Evolutionary conservation across 64 coral and sea anemone genomes (phyloP).

Genomic region (Porites lutea): DNA sequence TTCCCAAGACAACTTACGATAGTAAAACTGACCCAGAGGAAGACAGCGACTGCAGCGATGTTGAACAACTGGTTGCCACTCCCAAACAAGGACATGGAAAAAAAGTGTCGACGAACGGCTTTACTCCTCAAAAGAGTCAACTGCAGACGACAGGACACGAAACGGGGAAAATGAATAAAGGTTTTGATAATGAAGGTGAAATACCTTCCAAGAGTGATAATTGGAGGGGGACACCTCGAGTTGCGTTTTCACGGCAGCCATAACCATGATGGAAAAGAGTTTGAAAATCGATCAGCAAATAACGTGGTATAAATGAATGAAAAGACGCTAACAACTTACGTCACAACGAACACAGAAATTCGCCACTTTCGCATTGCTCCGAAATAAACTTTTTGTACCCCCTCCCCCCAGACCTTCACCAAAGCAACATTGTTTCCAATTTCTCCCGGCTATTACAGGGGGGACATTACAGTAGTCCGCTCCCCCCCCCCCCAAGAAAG

Average conservation of each 20-base stretch:
- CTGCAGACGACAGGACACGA: neutral
- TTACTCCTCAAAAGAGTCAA: neutral
- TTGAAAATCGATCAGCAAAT: too few species aligned
- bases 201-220: neutral
- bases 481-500: too few species aligned
- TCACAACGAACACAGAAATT: too few species aligned
- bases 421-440: too few species aligned
- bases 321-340: too few species aligned
- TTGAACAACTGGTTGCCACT: neutral
- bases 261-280: neutral
- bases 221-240: conserved; percentile 1
- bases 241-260: conserved; percentile 1
- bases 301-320: too few species aligned
- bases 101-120: neutral
- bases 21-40: neutral
- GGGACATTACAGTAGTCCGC: too few species aligned
- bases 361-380: too few species aligned
- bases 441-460: too few species aligned
- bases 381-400: too few species aligned
- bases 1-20: conserved; percentile 37
- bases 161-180: neutral
- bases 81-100: neutral
- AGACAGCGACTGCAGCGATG: conserved; percentile 21
- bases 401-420: too few species aligned
- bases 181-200: neutral